These are phyloP conservation scores for Anarrhichthys ocellatus DNA, from an alignment of 2,113 vertebrate genomes.

Conservation along the genomic window DNA sequence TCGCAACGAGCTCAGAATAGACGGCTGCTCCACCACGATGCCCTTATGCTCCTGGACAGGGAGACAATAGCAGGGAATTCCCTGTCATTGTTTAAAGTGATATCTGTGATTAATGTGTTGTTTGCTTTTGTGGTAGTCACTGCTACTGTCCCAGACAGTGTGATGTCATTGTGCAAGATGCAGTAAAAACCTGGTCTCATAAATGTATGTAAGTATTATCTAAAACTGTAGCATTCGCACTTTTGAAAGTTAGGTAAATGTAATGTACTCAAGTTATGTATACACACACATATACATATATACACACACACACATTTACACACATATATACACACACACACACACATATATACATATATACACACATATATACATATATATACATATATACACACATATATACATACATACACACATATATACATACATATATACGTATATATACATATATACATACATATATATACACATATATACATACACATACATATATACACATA, in stretches of 20 bases:
- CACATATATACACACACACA: not conserved
- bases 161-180: not conserved
- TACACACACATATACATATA: not conserved
- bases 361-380: not conserved
- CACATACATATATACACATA: not conserved
- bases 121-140: not conserved
- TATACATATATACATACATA: no score
- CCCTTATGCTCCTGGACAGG: constrained; percentile 89
- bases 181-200: not conserved
- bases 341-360: not conserved
- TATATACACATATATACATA: no score
- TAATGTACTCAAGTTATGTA: no score
- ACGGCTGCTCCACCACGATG: constrained; percentile 93
- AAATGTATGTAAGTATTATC: not conserved
- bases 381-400: no score
- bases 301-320: no score
- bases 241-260: not conserved
- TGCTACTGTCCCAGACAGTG: not conserved
- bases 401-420: not conserved
- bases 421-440: no score
- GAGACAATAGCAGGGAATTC: constrained; percentile 40
- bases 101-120: constrained; percentile 18
- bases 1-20: constrained; percentile 87
- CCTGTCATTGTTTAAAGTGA: constrained; percentile 50
- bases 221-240: not conserved